phyloP scores from a whole-genome alignment of 2,888 invertebrate species.

The Ichneumon xanthorius region DNA sequence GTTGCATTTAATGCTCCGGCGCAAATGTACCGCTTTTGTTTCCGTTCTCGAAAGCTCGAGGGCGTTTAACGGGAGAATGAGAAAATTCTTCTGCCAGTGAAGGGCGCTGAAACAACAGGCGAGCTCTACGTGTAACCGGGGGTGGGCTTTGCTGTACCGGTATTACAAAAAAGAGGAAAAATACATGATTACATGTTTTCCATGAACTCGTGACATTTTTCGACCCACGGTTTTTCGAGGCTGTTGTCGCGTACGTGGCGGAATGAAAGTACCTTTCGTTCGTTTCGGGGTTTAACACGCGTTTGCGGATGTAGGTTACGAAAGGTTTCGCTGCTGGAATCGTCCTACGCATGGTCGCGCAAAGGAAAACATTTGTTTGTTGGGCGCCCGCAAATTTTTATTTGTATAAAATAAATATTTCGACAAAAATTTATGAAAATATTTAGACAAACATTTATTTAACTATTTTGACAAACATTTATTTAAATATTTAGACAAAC shows the following conservation, averaged over 20 bases:
- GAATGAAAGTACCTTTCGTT: not conserved
- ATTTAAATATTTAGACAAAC: too few relatives aligned
- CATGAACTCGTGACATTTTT: not conserved
- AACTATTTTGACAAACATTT: too few relatives aligned
- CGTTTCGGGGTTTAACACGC: not conserved
- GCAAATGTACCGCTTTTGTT: not conserved
- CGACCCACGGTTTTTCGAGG: not conserved
- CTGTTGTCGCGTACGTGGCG: not conserved
- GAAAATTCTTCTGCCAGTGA: constrained; percentile 2
- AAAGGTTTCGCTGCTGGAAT: too few relatives aligned
- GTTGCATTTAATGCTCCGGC: not conserved
- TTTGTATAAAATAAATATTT: too few relatives aligned
- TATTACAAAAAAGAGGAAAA: not conserved
- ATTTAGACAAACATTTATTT: too few relatives aligned
- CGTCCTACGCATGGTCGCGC: too few relatives aligned
- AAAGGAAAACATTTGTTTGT: too few relatives aligned
- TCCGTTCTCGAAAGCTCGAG: constrained; percentile 6
- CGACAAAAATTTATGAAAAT: too few relatives aligned
- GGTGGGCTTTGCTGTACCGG: not conserved
- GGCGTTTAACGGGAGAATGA: constrained; percentile 1
- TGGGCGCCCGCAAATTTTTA: too few relatives aligned
- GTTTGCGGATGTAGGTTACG: not conserved
- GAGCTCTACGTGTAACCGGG: not conserved
- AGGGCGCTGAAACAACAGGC: not conserved
- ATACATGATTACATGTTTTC: not conserved